A percentile compares a stretch with the other conserved stretches of the same genome.
Conservation (phyloP, 2,888 invertebrate genomes). For the Melieria picta region DNA sequence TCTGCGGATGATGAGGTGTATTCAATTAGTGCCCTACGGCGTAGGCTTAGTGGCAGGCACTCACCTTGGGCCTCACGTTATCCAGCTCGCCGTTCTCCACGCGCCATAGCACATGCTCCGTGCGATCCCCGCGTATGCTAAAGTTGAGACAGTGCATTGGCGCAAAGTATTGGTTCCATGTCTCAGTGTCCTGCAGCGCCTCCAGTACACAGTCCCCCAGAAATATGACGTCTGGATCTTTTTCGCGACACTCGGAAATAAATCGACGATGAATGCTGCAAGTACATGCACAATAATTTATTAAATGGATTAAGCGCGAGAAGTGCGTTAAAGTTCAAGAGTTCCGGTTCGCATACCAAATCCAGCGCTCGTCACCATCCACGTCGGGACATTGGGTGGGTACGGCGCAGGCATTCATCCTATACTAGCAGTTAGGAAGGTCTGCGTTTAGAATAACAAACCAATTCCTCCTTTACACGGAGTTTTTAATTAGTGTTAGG, state of each 20-base stretch:
- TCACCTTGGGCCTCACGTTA: conserved; percentile 86
- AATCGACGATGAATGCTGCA: conserved; percentile 77
- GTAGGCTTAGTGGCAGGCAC: not conserved
- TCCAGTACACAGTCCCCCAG: conserved; percentile 90
- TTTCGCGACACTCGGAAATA: conserved; percentile 84
- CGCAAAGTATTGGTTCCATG: conserved; percentile 91
- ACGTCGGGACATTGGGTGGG: conserved; percentile 78
- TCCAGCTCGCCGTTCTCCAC: conserved; percentile 90
- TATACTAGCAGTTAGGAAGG: too few species aligned
- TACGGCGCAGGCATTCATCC: conserved; percentile 79
- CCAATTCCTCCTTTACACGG: too few species aligned
- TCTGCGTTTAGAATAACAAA: too few species aligned
- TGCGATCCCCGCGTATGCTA: conserved; percentile 87
- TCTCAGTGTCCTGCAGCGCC: conserved; percentile 82
- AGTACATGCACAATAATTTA: not conserved
- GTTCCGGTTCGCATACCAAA: conserved; percentile 56
- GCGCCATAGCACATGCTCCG: conserved; percentile 91
- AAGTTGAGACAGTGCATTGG: conserved; percentile 89
- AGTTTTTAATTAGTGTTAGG: too few species aligned
- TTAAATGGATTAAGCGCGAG: not conserved
- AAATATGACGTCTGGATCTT: conserved; percentile 92
- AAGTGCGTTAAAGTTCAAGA: not conserved
- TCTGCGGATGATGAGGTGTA: conserved; percentile 67
- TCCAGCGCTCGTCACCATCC: conserved; percentile 88
- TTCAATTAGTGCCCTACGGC: not conserved